Evolutionary conservation across 23 tunicate genomes (phyloP), one percentile per base, ranked within the genome.

Genomic region (Diplosoma virens): DNA sequence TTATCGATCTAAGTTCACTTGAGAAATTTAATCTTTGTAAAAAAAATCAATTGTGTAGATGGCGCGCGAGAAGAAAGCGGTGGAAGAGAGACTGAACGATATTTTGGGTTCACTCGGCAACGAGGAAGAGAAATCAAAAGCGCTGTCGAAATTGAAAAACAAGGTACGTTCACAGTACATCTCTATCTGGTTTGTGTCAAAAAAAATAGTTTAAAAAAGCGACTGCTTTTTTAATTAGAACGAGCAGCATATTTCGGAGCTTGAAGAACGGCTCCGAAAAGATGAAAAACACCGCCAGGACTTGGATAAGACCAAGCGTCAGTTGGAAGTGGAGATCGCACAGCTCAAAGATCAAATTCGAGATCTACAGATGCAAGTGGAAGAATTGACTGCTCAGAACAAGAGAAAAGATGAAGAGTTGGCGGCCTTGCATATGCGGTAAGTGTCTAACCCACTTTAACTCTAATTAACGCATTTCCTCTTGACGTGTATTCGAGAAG

Each of bases 331-430:
- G 1, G 99, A 94, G 78, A 83, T 87, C 50, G 95, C 89, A 14
- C 91, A 88, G 24, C 82, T 94, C 37, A 77, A 80, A 28, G 94
- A 93, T 56, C 79, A 78, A 30, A 82, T 87, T 41, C 88, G 89
- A 1, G 99, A 94, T 47, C 95, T 94, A 18, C 75, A 84, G 81
- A 32, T 84, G 82, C 90, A 87, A 67, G 63, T 93, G 33, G 99
- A 94, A 28, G 99, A 94, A 28, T 69, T 94, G 75, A 79, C 79
- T 32, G 73, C 72, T 22, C 90, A 87, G 26, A 83, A 83, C 58
- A 82, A 76, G 54, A 34, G 99, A 25, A 94, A 94, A 74, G 99
- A 94, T 58, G 99, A 94, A 47, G 99, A 94, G 48, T 65, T 94
- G 3, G 78, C 99, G 20, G 70, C 72, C n/a, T 87, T 94, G 25